phyloP scores from a whole-genome alignment of 2,888 invertebrate species.

The Torymus aiolomorphi region DNA sequence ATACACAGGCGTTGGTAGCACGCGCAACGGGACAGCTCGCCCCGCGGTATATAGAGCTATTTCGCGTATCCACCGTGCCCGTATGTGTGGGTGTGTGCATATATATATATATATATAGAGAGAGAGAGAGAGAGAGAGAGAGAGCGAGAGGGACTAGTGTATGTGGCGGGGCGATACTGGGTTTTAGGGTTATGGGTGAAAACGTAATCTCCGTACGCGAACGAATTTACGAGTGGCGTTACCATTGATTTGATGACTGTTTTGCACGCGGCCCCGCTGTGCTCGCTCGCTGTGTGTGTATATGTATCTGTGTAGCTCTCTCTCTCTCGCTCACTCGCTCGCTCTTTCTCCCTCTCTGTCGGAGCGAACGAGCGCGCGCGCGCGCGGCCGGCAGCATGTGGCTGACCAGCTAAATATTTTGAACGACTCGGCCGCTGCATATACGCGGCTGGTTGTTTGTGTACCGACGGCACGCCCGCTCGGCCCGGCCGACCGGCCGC shows the following conservation, averaged over 20 bases:
- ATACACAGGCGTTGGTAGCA: background rate
- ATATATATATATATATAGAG: no score
- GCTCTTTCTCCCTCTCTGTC: constrained; percentile 18
- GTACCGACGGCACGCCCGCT: constrained; percentile 11
- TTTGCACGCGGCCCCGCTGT: constrained; percentile 54
- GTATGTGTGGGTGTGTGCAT: background rate
- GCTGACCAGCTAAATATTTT: constrained; percentile 62
- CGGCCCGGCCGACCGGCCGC: constrained; percentile 5
- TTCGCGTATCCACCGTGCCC: background rate
- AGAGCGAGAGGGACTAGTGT: background rate
- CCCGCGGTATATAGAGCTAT: constrained; percentile 14
- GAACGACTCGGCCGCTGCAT: constrained; percentile 60
- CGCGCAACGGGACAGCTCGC: no score
- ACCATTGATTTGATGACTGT: constrained; percentile 65
- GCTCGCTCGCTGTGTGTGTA: background rate
- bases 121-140: no score
- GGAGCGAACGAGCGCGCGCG: background rate
- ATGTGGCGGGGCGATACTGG: constrained; percentile 56
- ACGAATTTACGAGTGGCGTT: constrained; percentile 66
- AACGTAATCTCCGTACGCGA: constrained; percentile 65
- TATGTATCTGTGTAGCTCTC: background rate
- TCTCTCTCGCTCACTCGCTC: constrained; percentile 30
- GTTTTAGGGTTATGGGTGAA: constrained; percentile 65
- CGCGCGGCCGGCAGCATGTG: constrained; percentile 34
- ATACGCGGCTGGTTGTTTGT: constrained; percentile 48